These are phyloP conservation scores for Heterotilapia buettikoferi DNA, from an alignment of 2,113 vertebrate species.

Conservation along the genomic window DNA sequence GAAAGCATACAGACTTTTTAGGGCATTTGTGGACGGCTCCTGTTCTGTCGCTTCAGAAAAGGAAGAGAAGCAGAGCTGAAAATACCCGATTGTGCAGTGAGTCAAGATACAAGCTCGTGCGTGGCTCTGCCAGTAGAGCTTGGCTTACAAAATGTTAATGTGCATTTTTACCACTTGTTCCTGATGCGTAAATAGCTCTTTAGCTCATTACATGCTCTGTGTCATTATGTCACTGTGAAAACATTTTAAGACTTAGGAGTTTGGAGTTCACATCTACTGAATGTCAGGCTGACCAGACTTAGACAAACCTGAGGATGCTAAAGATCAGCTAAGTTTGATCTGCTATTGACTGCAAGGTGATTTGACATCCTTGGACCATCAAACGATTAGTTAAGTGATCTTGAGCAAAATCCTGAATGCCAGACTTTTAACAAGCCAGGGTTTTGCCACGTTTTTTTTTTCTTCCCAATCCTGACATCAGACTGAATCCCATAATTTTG, in stretches of 20 bases:
- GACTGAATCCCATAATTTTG: not conserved
- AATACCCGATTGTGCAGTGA: not conserved
- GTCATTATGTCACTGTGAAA: not conserved
- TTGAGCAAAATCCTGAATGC: not conserved
- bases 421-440: not conserved
- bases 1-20: not conserved
- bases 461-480: not conserved
- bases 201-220: not conserved
- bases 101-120: not conserved
- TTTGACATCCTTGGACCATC: not conserved
- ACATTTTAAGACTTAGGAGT: not conserved
- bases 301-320: not conserved
- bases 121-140: not conserved
- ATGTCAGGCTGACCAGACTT: not conserved
- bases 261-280: not conserved
- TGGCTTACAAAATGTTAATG: not conserved
- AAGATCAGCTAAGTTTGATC: not conserved
- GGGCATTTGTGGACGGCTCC: not conserved
- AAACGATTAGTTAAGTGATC: not conserved
- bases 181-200: not conserved
- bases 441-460: not conserved
- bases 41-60: not conserved
- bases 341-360: not conserved
- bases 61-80: not conserved
- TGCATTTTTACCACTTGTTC: not conserved